Percentiles rank a stretch among this genome's conserved stretches.
These are phyloP conservation scores for Dipus sagitta DNA, from an alignment of 2,797 vertebrate genomes.

Conservation along the genomic window DNA sequence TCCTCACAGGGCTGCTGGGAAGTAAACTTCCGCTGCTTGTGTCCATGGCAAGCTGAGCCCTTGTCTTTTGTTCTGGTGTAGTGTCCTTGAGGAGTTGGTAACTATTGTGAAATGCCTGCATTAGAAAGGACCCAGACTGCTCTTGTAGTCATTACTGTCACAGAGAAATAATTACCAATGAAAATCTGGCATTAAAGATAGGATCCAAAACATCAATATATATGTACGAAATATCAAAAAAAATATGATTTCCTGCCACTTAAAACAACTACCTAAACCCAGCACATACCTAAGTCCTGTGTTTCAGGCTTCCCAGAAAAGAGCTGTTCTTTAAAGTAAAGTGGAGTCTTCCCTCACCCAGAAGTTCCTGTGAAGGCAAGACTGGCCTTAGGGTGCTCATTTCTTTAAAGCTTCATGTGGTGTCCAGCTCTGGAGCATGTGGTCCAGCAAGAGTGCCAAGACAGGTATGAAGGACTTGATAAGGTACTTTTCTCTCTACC, in stretches of 20 bases:
- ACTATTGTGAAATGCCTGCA: not conserved
- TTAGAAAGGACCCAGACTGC: not conserved
- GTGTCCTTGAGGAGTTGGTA: not conserved
- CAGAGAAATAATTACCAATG: not conserved
- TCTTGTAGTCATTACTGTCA: slow-evolving; percentile 16
- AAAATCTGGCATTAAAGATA: slow-evolving; percentile 15
- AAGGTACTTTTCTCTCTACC: slow-evolving; percentile 22
- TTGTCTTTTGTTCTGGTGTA: not conserved
- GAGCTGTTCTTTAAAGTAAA: not conserved
- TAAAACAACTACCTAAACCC: not conserved
- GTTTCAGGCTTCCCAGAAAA: not conserved
- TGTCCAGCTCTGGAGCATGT: slow-evolving; percentile 10
- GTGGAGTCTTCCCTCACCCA: not conserved
- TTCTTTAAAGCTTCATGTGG: not conserved
- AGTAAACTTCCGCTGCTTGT: not conserved
- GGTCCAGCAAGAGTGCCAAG: slow-evolving; percentile 35
- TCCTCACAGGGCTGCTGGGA: too few species aligned
- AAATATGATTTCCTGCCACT: not conserved
- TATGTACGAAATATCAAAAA: too few species aligned
- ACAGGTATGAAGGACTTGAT: not conserved
- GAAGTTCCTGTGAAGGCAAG: not conserved
- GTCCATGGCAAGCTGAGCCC: not conserved
- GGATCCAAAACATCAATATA: not conserved
- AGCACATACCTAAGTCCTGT: not conserved
- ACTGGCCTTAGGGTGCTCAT: not conserved